Percentiles rank a stretch among this genome's conserved stretches.
Conservation (phyloP, 2,113 vertebrate species). For the Zapus hudsonius region DNA sequence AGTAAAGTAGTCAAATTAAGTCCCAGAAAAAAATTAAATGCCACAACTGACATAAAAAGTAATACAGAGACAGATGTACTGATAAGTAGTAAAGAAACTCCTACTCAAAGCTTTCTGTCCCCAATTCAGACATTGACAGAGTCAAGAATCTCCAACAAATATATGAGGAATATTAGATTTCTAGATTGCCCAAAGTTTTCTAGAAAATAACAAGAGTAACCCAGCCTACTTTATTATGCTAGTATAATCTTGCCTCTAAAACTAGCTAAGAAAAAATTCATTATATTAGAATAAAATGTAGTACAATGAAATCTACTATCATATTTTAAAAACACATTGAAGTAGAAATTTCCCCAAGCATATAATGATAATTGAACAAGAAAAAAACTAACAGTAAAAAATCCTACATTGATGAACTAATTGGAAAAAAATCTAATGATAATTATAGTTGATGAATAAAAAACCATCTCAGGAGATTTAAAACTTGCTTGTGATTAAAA, state of each 20-base stretch:
- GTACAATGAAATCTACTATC: neutral
- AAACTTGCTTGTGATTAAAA: neutral
- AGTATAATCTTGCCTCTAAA: neutral
- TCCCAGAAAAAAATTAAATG: neutral
- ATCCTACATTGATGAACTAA: neutral
- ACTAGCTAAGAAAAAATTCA: neutral
- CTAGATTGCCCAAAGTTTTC: neutral
- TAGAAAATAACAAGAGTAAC: neutral
- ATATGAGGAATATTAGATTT: neutral
- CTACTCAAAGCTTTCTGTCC: neutral
- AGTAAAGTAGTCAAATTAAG: neutral
- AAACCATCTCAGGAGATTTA: neutral
- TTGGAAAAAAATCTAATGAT: neutral
- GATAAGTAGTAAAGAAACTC: neutral
- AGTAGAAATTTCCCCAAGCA: neutral
- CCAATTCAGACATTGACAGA: neutral
- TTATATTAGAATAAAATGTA: neutral
- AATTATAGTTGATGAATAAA: neutral
- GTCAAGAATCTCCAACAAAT: neutral
- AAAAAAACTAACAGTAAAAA: slow-evolving; percentile 14
- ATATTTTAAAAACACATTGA: neutral
- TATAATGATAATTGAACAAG: neutral
- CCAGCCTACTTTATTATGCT: neutral
- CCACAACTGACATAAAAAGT: neutral
- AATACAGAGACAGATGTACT: neutral